Conservation (phyloP, 2,797 vertebrate species). For the Amblyraja radiata region DNA sequence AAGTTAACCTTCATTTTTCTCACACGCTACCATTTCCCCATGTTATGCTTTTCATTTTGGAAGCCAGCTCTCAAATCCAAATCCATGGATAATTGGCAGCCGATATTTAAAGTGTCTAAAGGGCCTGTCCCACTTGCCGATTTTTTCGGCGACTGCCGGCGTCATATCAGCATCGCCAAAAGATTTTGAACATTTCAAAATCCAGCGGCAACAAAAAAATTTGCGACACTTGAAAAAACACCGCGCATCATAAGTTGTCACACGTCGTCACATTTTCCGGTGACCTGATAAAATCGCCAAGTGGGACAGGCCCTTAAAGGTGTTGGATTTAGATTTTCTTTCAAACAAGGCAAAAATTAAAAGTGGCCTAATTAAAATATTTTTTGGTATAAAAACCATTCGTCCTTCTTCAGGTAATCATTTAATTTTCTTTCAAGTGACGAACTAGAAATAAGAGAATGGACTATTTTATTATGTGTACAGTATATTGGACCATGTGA, state of each 20-base stretch:
- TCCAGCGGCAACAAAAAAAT: too few species aligned
- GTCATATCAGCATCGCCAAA: too few species aligned
- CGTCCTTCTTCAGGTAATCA: background rate
- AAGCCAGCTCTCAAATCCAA: background rate
- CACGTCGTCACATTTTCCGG: too few species aligned
- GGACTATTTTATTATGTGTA: background rate
- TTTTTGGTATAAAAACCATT: background rate
- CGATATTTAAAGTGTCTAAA: background rate
- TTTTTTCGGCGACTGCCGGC: too few species aligned
- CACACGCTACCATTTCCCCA: too few species aligned
- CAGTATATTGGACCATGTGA: too few species aligned
- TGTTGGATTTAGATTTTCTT: background rate
- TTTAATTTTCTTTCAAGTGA: background rate
- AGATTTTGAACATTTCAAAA: too few species aligned
- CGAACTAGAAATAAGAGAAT: background rate
- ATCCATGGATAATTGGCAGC: background rate
- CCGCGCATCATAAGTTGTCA: too few species aligned
- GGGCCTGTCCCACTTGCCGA: too few species aligned
- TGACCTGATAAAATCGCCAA: too few species aligned
- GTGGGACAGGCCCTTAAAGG: background rate
- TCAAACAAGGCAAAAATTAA: background rate
- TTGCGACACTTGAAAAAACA: too few species aligned
- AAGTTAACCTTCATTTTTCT: constrained; percentile 25
- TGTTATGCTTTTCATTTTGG: background rate
- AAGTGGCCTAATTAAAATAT: too few species aligned